Conservation (phyloP, 2,888 invertebrate genomes). For the Drosophila putrida region DNA sequence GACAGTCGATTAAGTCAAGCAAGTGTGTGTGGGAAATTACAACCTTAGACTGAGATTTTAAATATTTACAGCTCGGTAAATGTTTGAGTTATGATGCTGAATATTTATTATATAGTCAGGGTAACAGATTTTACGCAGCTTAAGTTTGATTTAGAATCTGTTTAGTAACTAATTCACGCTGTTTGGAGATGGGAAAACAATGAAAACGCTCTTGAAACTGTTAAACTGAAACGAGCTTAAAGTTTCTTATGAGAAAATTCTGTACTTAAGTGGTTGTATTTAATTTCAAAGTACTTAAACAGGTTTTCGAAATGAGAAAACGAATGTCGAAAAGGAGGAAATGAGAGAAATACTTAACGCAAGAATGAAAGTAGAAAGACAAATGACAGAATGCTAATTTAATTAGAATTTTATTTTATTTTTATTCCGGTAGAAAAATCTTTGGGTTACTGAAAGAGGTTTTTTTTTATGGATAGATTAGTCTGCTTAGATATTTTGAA, state of each 20-base stretch:
- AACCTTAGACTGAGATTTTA: neutral
- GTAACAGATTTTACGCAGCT: neutral
- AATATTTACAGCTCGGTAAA: neutral
- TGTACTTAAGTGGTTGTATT: neutral
- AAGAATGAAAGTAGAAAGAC: neutral
- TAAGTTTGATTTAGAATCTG: neutral
- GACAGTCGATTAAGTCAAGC: slow-evolving; percentile 35
- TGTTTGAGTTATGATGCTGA: neutral
- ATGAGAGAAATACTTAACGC: neutral
- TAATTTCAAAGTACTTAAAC: neutral
- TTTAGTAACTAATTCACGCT: neutral
- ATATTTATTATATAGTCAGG: neutral
- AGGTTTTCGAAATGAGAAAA: neutral
- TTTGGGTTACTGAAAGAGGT: too few species aligned
- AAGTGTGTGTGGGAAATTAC: slow-evolving; percentile 47
- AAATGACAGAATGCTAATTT: neutral
- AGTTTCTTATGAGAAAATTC: neutral
- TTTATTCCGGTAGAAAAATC: too few species aligned
- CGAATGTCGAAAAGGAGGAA: neutral
- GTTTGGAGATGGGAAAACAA: neutral
- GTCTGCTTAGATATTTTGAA: too few species aligned
- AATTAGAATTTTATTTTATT: neutral
- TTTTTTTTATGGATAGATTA: too few species aligned
- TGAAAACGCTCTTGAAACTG: neutral
- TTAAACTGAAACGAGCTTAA: neutral